Percentiles rank a stretch among this genome's conserved stretches.
Conservation (phyloP, 2,113 vertebrate species). For the Reinhardtius hippoglossoides region DNA sequence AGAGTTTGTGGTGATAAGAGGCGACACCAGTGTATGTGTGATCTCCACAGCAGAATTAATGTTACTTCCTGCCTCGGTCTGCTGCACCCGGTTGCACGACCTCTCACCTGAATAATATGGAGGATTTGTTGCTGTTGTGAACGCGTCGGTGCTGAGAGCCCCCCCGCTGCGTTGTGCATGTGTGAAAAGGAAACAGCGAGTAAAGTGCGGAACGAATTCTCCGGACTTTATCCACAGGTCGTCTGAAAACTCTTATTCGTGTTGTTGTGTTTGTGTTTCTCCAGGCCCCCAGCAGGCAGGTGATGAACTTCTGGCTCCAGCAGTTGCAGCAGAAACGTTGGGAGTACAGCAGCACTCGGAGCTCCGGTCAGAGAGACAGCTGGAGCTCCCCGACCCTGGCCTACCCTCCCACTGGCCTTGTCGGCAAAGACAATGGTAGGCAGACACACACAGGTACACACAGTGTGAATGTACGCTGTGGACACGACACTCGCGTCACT, state of each 20-base stretch:
- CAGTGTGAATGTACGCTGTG: neutral
- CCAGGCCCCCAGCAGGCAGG: conserved; percentile 90
- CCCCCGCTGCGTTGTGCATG: too few species aligned
- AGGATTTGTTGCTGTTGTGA: too few species aligned
- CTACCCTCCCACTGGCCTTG: conserved; percentile 87
- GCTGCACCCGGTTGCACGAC: too few species aligned
- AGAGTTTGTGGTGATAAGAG: too few species aligned
- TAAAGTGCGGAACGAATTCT: too few species aligned
- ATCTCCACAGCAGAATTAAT: too few species aligned
- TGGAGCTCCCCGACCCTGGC: conserved; percentile 79
- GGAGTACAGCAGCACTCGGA: conserved; percentile 90
- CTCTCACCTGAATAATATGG: too few species aligned
- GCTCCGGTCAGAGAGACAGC: conserved; percentile 84
- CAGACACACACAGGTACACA: neutral
- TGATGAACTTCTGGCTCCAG: conserved; percentile 96
- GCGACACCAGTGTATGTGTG: too few species aligned
- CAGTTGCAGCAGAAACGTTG: conserved; percentile 97
- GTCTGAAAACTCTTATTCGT: neutral
- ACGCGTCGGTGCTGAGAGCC: too few species aligned
- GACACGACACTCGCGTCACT: neutral
- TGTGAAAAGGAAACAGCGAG: too few species aligned
- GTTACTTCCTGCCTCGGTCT: too few species aligned
- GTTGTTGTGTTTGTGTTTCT: neutral
- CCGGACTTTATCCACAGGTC: neutral
- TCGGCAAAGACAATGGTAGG: conserved; percentile 91